phyloP scores from a whole-genome alignment of 2,113 vertebrate species.

The Pao palembangensis region DNA sequence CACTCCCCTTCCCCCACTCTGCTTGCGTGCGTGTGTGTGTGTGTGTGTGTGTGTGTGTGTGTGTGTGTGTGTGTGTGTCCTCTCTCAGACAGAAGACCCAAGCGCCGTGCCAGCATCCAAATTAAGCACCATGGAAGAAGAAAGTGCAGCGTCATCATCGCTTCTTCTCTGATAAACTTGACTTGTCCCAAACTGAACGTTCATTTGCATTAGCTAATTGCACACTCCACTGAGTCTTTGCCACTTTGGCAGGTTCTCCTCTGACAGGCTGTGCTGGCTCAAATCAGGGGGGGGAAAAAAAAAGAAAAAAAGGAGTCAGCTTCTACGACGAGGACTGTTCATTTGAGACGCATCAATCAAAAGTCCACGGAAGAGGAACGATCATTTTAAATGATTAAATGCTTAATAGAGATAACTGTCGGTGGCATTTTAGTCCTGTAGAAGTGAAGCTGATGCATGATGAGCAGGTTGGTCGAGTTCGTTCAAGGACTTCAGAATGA shows the following conservation, averaged over 20 bases:
- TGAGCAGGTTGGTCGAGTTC: no score
- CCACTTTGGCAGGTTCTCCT: conserved; percentile 32
- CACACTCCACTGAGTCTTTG: conserved; percentile 23
- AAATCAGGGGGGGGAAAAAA: neutral
- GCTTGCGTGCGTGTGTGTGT: neutral
- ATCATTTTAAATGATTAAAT: neutral
- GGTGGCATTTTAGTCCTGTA: neutral
- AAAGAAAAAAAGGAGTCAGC: neutral
- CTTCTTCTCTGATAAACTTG: conserved; percentile 28
- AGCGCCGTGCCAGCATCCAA: conserved; percentile 40
- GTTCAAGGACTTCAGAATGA: no score
- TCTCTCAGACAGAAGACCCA: conserved; percentile 20
- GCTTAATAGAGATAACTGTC: neutral
- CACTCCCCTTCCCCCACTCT: neutral
- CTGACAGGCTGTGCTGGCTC: conserved; percentile 29
- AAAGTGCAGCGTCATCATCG: conserved; percentile 60
- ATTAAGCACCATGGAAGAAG: conserved; percentile 34
- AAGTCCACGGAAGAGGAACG: neutral
- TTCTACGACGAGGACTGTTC: neutral
- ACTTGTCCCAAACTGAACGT: conserved; percentile 32
- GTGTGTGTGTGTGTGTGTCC: conserved; percentile 13
- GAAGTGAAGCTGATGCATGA: no score
- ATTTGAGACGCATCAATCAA: conserved; percentile 1
- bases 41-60: conserved; percentile 18
- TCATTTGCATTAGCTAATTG: conserved; percentile 64